phyloP scores from a whole-genome alignment of 2,797 vertebrate genomes.

The Xenops minutus region DNA sequence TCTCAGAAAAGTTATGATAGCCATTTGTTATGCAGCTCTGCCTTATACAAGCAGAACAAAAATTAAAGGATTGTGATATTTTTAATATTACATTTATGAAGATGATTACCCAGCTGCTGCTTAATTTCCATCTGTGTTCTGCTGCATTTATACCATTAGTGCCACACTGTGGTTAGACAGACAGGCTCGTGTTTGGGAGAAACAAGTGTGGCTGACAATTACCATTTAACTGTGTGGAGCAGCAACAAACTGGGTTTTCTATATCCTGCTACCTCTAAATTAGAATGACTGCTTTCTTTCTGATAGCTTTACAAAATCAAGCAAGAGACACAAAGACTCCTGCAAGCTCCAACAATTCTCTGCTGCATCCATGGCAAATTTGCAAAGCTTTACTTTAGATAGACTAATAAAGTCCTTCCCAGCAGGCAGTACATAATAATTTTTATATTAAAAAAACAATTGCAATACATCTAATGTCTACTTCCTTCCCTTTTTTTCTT shows the following conservation, averaged over 20 bases:
- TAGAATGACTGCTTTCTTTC: not conserved
- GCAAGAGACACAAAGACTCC: not conserved
- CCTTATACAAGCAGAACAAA: constrained; percentile 34
- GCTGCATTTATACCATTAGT: constrained; percentile 57
- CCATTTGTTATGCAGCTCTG: constrained; percentile 35
- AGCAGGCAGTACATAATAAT: not conserved
- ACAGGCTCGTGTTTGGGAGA: not conserved
- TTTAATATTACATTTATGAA: constrained; percentile 61
- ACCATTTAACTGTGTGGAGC: not conserved
- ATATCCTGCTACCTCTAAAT: not conserved
- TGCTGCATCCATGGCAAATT: not conserved
- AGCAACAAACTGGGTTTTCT: not conserved
- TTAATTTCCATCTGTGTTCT: constrained; percentile 58
- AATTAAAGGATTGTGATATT: constrained; percentile 44
- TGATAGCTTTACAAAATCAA: not conserved
- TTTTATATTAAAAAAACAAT: not conserved
- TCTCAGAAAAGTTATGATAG: not conserved
- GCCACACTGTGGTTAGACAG: constrained; percentile 62
- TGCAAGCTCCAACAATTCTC: not conserved
- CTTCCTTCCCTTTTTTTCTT: not conserved
- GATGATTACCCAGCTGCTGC: constrained; percentile 55
- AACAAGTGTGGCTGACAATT: not conserved
- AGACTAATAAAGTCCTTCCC: not conserved
- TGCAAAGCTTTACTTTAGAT: not conserved
- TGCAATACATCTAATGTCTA: not conserved